Evolutionary conservation across 2,888 invertebrate genomes (phyloP).

Genomic region (Tortricodes alternella): DNA sequence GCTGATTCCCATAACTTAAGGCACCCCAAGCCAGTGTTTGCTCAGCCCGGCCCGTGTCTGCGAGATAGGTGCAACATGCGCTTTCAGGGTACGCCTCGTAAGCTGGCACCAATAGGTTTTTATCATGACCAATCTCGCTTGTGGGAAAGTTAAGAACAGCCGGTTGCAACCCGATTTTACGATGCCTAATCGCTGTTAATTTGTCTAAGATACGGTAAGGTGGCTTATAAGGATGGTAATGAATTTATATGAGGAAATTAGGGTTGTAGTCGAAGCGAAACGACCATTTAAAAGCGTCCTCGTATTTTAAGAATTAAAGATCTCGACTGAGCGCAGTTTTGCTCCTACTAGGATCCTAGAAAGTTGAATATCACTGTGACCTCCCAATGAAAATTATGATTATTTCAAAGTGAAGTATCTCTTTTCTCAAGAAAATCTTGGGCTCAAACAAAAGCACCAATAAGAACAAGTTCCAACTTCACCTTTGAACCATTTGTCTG

Average conservation of each 20-base stretch:
- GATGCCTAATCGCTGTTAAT: slow-evolving; percentile 28
- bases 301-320: too few relatives aligned
- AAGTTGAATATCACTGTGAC: too few relatives aligned
- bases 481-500: too few relatives aligned
- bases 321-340: too few relatives aligned
- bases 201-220: slow-evolving; percentile 16
- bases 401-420: too few relatives aligned
- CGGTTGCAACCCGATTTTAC: slow-evolving; percentile 10
- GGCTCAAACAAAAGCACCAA: too few relatives aligned
- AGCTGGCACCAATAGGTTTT: slow-evolving; percentile 80
- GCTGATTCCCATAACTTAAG: slow-evolving; percentile 38
- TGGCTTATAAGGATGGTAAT: slow-evolving; percentile 1
- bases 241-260: slow-evolving; percentile 14
- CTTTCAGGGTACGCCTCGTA: slow-evolving; percentile 74
- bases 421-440: too few relatives aligned
- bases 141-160: slow-evolving; percentile 73
- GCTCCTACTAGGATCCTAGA: too few relatives aligned
- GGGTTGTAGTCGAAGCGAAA: neutral
- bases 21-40: slow-evolving; percentile 60
- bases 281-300: neutral
- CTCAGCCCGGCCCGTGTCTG: slow-evolving; percentile 74
- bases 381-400: too few relatives aligned
- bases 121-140: slow-evolving; percentile 75
- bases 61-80: slow-evolving; percentile 78
- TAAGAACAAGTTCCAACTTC: too few relatives aligned